Evolutionary conservation across 2,888 invertebrate species (phyloP).

Genomic region (Epiblema foenella): DNA sequence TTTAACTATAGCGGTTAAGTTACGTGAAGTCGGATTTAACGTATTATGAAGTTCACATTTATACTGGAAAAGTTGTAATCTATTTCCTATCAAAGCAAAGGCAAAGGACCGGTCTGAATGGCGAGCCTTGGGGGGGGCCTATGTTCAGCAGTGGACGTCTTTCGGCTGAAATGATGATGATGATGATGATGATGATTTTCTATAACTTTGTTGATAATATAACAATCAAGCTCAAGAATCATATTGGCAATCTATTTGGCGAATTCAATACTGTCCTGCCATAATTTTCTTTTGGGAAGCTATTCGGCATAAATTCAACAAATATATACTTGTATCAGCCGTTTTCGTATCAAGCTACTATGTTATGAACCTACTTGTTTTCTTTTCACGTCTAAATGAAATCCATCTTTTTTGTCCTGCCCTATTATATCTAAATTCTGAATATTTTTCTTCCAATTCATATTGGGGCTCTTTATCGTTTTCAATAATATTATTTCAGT

Average conservation of each 20-base stretch:
- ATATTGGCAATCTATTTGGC: too few species aligned
- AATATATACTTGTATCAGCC: not conserved
- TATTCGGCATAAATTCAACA: not conserved
- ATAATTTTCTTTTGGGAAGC: too few species aligned
- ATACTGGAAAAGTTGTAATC: not conserved
- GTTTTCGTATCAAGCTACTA: too few species aligned
- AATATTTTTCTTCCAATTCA: slow-evolving; percentile 35
- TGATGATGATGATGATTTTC: too few species aligned
- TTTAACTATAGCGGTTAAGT: slow-evolving; percentile 49
- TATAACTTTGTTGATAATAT: not conserved
- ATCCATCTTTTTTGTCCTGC: slow-evolving; percentile 21
- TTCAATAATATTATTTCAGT: slow-evolving; percentile 49
- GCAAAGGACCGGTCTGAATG: too few species aligned
- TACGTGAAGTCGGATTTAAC: slow-evolving; percentile 23
- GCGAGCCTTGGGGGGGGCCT: too few species aligned
- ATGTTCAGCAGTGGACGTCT: too few species aligned
- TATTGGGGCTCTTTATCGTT: slow-evolving; percentile 47
- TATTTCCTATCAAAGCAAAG: too few species aligned
- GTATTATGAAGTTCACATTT: slow-evolving; percentile 19
- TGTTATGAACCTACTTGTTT: slow-evolving; percentile 26
- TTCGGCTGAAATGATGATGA: too few species aligned
- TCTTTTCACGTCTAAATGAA: slow-evolving; percentile 22
- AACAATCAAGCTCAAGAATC: too few species aligned
- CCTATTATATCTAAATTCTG: slow-evolving; percentile 2
- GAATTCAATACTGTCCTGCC: too few species aligned